A percentile compares a stretch with the other conserved stretches of the same genome.
These are phyloP conservation scores for Ormyrus pomaceus DNA, from an alignment of 2,888 invertebrate genomes.

Conservation along the genomic window DNA sequence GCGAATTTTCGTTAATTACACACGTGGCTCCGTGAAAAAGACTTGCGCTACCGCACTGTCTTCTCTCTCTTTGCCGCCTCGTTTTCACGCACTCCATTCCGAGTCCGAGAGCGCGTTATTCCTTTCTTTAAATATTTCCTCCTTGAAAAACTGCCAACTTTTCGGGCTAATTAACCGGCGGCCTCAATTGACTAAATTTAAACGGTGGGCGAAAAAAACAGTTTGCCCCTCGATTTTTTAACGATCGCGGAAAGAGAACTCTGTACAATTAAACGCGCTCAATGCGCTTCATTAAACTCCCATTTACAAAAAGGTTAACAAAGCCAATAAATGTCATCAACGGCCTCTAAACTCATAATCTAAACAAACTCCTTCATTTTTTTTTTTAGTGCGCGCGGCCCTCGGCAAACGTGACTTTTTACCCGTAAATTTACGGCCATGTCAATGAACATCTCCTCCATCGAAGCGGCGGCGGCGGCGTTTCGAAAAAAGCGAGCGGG, in stretches of 20 bases:
- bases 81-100: too few species aligned
- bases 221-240: too few species aligned
- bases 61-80: too few species aligned
- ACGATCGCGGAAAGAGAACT: too few species aligned
- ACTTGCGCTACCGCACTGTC: too few species aligned
- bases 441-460: constrained; percentile 10
- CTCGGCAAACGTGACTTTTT: constrained; percentile 44
- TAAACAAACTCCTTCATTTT: constrained; percentile 17
- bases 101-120: too few species aligned
- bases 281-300: background rate
- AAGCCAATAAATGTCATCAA: too few species aligned
- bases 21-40: background rate
- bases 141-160: background rate
- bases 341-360: background rate
- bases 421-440: constrained; percentile 14
- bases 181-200: too few species aligned
- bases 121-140: background rate
- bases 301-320: too few species aligned
- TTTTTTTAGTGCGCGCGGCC: background rate
- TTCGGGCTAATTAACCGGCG: too few species aligned
- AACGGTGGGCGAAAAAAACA: background rate
- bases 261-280: background rate
- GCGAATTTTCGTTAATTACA: background rate
- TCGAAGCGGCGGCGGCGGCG: background rate
- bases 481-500: background rate